Evolutionary conservation across 2,888 invertebrate species (phyloP).

Genomic region (Caenorhabditis virilis): DNA sequence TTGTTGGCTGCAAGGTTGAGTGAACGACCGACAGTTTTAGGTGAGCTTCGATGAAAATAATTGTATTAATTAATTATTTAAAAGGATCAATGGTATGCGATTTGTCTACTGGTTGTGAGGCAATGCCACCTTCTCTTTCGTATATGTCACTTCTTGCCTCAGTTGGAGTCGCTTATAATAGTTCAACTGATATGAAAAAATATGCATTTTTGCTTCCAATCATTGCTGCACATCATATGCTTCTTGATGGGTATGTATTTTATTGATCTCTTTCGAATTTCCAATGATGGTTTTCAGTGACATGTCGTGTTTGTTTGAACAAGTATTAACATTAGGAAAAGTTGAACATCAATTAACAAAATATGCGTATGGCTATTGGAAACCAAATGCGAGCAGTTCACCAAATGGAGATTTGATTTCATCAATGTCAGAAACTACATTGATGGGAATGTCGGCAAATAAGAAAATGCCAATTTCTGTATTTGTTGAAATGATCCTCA

Average conservation of each 20-base stretch:
- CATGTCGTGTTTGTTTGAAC: conserved; percentile 61
- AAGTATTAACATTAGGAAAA: conserved; percentile 57
- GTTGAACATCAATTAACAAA: conserved; percentile 63
- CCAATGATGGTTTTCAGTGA: conserved; percentile 40
- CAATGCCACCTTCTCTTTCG: conserved; percentile 61
- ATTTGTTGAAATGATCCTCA: conserved; percentile 73
- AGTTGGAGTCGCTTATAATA: conserved; percentile 60
- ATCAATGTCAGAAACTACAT: conserved; percentile 9
- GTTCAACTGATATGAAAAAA: conserved; percentile 48
- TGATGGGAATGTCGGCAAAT: conserved; percentile 34
- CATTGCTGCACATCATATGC: conserved; percentile 61
- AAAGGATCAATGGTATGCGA: conserved; percentile 62
- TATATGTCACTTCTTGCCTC: conserved; percentile 58
- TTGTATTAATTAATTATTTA: conserved; percentile 4
- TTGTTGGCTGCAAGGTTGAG: conserved; percentile 54
- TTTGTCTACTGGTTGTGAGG: conserved; percentile 63
- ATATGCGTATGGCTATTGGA: conserved; percentile 50
- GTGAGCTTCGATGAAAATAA: conserved; percentile 14
- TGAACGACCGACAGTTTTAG: conserved; percentile 42
- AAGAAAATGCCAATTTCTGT: conserved; percentile 57
- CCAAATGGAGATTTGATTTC: conserved; percentile 23
- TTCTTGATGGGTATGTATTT: conserved; percentile 52
- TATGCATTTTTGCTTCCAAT: conserved; percentile 57
- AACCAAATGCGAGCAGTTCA: conserved; percentile 28
- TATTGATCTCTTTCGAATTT: background rate